Conservation (phyloP, 1,140 invertebrate species). For the Tetramorium simillimum region DNA sequence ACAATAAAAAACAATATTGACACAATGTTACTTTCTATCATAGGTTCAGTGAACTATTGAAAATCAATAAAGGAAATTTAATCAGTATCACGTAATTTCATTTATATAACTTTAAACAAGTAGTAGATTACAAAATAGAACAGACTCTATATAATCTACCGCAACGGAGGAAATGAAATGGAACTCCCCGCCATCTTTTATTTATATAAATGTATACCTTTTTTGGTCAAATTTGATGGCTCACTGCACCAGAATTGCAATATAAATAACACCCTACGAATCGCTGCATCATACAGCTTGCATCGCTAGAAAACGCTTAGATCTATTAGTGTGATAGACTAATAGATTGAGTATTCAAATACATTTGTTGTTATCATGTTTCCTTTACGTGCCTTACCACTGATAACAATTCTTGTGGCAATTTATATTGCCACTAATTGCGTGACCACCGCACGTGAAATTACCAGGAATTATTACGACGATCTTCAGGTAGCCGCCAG, state of each 20-base stretch:
- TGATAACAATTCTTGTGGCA: constrained; percentile 29
- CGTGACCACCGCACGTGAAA: constrained; percentile 55
- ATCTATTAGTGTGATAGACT: constrained; percentile 15
- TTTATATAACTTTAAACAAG: constrained; percentile 56
- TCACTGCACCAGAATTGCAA: constrained; percentile 29
- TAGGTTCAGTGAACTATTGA: constrained; percentile 20
- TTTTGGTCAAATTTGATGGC: constrained; percentile 11
- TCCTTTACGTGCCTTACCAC: constrained; percentile 9
- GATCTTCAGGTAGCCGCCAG: constrained; percentile 61
- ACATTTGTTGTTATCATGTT: constrained; percentile 24
- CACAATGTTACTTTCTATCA: constrained; percentile 16
- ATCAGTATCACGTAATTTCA: constrained; percentile 30
- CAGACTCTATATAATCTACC: not conserved
- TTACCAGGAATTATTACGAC: constrained; percentile 45
- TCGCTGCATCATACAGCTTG: not conserved
- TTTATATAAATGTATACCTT: constrained; percentile 38
- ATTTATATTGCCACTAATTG: constrained; percentile 54
- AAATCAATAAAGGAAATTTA: constrained; percentile 41
- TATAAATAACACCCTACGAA: constrained; percentile 36
- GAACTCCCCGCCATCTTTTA: constrained; percentile 27
- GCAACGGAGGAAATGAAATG: constrained; percentile 35
- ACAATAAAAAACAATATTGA: constrained; percentile 45
- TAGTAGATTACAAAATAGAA: constrained; percentile 29
- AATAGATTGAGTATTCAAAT: constrained; percentile 13
- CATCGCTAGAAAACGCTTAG: constrained; percentile 19